These are phyloP conservation scores for Tigriopus californicus DNA, from an alignment of 2,888 invertebrate species.

Conservation along the genomic window DNA sequence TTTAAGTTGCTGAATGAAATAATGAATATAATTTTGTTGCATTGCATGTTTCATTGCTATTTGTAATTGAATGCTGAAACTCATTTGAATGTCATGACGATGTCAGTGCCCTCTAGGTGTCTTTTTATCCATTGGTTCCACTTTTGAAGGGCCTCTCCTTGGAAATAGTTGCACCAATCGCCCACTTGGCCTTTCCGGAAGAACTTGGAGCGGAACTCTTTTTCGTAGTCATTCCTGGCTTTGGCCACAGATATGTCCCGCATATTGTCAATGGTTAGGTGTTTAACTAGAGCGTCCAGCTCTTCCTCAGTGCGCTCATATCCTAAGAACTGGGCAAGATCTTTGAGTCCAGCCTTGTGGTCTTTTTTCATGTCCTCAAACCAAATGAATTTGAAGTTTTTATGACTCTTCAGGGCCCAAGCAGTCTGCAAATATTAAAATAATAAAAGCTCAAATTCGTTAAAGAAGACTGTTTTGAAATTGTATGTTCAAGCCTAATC, in stretches of 20 bases:
- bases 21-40: too few species aligned
- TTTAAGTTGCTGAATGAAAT: too few species aligned
- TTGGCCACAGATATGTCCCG: slow-evolving; percentile 15
- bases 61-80: too few species aligned
- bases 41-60: too few species aligned
- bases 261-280: slow-evolving; percentile 17
- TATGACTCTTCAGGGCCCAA: slow-evolving; percentile 24
- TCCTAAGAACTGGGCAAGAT: slow-evolving; percentile 20
- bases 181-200: slow-evolving; percentile 21
- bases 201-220: slow-evolving; percentile 12
- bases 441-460: too few species aligned
- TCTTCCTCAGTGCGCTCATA: slow-evolving; percentile 16
- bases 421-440: slow-evolving; percentile 21
- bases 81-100: too few species aligned
- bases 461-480: too few species aligned
- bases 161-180: slow-evolving; percentile 29
- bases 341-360: slow-evolving; percentile 18
- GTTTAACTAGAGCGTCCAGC: slow-evolving; percentile 10
- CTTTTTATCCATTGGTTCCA: slow-evolving; percentile 10
- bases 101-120: too few species aligned
- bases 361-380: slow-evolving; percentile 28
- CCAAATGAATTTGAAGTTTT: slow-evolving; percentile 25
- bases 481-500: too few species aligned
- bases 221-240: not conserved
- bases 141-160: slow-evolving; percentile 20